Evolutionary conservation across 2,797 vertebrate species (phyloP), one percentile per base, ranked within the genome.

Genomic region (Tapera naevia): DNA sequence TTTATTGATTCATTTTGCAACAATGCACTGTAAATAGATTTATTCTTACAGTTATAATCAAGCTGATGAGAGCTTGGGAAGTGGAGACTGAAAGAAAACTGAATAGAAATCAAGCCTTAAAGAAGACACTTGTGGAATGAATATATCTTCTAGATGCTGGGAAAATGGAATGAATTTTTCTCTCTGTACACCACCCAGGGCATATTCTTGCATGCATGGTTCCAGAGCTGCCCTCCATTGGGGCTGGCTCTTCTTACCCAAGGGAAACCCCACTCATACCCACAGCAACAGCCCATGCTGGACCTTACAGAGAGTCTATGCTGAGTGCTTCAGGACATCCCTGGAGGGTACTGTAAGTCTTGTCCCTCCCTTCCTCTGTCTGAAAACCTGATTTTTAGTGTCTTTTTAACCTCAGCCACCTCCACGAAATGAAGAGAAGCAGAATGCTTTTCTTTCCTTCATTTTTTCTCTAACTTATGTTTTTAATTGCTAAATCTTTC

Each of bases 1-100:
- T 80, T 71, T 95, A 89, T 93, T 87, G 95, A 88, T 91, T 95
- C 65, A 86, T 92, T 94, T 92, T 41, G 39, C 67, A 91, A 92
- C 80, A 72, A 78, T 74, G 54, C 62, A 22, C 50, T 0, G 0
- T 65, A 93, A 95, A 91, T 91, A 85, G 84, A 85, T 91, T 85
- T 80, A 88, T 74, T 88, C 89, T 91, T 86, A 71, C 30, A 6
- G 61, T 71, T 89, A 46, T 41, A 93, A 89, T 67, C 1, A 19
- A 95, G 75, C 39, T 0, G 4, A 88, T 89, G 74, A 89, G 72
- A 94, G 72, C 89, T 48, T 19, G 74, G 81, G 69, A 86, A 95
- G 72, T 8, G n/a, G 79, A 73, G 58, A 21, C 58, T 60, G 62
- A 35, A 53, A 67, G 83, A 18, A 86, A 80, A 32, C 62, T 45